These are phyloP conservation scores for Neogobius melanostomus DNA, from an alignment of 2,113 vertebrate genomes.

Conservation along the genomic window DNA sequence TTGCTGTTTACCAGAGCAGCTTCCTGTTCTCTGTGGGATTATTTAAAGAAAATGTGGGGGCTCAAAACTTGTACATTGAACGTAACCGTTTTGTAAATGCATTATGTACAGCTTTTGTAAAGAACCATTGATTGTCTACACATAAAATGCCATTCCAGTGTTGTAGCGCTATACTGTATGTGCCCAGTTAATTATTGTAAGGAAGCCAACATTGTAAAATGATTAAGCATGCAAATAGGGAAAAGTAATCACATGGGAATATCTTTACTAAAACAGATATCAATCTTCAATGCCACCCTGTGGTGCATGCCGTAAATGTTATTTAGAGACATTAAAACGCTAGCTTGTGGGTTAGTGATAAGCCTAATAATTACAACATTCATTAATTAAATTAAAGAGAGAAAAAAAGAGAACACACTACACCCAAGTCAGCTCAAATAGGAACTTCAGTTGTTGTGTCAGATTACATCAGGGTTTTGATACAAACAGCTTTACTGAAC, in stretches of 20 bases:
- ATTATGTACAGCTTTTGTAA: background rate
- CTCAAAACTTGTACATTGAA: no score
- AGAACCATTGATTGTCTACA: background rate
- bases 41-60: no score
- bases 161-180: background rate
- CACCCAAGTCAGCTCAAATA: background rate
- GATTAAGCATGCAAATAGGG: background rate
- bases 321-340: background rate
- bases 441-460: background rate
- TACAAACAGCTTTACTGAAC: conserved; percentile 1
- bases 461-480: background rate
- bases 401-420: background rate
- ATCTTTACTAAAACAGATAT: background rate
- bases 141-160: background rate
- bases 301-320: background rate
- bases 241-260: background rate
- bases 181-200: background rate
- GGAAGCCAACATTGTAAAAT: background rate
- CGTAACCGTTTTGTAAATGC: background rate
- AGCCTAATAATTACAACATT: conserved; percentile 6
- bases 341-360: conserved; percentile 3
- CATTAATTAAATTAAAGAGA: background rate
- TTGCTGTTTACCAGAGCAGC: background rate
- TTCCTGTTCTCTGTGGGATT: background rate
- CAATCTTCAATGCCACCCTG: background rate